Evolutionary conservation across 2,797 vertebrate genomes (phyloP).

Genomic region (Aselliscus stoliczkanus): DNA sequence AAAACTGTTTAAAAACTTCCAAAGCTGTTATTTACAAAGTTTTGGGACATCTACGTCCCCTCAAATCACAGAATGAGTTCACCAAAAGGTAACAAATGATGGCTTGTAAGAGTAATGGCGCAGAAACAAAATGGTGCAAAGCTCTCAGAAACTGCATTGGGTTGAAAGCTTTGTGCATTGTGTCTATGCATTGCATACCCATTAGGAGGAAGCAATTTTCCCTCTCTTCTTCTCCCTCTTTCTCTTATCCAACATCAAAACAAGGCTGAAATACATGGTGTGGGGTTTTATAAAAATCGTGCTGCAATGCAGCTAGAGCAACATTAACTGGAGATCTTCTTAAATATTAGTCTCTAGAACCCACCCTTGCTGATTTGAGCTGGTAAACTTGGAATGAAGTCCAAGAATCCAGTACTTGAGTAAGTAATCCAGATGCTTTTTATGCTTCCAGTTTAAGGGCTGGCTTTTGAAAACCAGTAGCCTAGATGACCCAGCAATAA

Average conservation of each 20-base stretch:
- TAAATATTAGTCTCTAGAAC: background rate
- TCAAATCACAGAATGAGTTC: constrained; percentile 63
- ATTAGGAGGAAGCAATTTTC: constrained; percentile 7
- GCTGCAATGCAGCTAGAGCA: background rate
- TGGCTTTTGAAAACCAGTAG: constrained; percentile 30
- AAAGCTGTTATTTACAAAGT: constrained; percentile 36
- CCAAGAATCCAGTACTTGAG: background rate
- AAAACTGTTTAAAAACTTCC: constrained; percentile 55
- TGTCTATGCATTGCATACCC: background rate
- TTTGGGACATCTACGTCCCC: background rate
- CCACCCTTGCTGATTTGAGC: background rate
- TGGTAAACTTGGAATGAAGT: background rate
- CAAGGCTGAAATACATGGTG: background rate
- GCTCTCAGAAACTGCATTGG: constrained; percentile 34
- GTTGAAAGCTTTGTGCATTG: constrained; percentile 42
- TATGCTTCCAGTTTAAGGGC: background rate
- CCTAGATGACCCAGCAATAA: constrained; percentile 51
- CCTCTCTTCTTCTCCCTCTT: background rate
- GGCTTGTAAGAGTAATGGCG: background rate
- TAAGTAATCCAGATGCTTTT: constrained; percentile 8
- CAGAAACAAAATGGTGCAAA: constrained; percentile 5
- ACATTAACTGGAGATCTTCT: background rate
- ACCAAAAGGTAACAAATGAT: constrained; percentile 53
- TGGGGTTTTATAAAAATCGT: background rate
- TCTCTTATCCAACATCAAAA: constrained; percentile 1